Percentiles rank a stretch among this genome's conserved stretches.
Evolutionary conservation across 2,113 vertebrate genomes (phyloP).

Genomic region (Amblyornis subalaris): DNA sequence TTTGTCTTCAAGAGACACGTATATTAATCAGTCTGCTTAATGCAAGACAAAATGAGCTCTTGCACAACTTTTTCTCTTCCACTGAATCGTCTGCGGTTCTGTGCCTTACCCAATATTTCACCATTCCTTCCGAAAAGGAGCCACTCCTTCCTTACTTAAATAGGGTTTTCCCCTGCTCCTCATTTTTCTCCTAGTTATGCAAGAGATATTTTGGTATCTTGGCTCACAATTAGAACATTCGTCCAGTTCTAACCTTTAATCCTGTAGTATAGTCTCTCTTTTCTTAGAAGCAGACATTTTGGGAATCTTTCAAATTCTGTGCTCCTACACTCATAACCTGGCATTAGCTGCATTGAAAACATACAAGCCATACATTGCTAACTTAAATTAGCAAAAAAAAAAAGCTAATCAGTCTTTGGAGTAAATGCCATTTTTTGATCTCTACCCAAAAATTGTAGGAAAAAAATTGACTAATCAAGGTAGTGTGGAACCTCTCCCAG

Average conservation of each 20-base stretch:
- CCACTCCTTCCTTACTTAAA: not conserved
- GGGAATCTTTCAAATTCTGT: not conserved
- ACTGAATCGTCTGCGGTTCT: slow-evolving; percentile 14
- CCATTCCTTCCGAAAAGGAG: not conserved
- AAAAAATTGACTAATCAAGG: not conserved
- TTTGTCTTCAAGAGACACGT: not conserved
- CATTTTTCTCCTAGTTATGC: not conserved
- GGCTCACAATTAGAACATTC: not conserved
- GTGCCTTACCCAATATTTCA: not conserved
- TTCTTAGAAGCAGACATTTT: not conserved
- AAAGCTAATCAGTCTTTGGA: not conserved
- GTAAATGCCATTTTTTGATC: not conserved
- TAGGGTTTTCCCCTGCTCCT: not conserved
- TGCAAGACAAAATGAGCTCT: not conserved
- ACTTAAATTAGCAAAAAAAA: not conserved
- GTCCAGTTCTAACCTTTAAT: not conserved
- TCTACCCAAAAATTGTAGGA: not conserved
- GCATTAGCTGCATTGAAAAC: not conserved
- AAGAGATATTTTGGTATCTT: not conserved
- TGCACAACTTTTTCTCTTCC: not conserved
- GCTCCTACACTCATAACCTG: not conserved
- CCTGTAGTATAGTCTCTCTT: not conserved
- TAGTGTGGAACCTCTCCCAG: not conserved
- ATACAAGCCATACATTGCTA: not conserved
- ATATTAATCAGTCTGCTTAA: not conserved